These are phyloP conservation scores for Chroicocephalus ridibundus DNA, from an alignment of 2,113 vertebrate genomes.

Conservation along the genomic window DNA sequence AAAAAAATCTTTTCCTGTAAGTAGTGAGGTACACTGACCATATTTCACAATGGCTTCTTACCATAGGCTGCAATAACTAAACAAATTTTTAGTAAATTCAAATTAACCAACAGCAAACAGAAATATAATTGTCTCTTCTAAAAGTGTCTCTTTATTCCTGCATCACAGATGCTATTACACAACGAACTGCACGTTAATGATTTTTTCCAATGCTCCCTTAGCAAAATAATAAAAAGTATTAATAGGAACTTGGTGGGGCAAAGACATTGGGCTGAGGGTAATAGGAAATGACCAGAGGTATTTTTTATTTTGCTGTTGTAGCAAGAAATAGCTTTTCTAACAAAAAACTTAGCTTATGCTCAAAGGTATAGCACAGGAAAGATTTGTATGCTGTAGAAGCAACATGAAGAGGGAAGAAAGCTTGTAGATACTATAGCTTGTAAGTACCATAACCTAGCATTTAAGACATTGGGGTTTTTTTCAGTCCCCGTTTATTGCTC, in stretches of 20 bases:
- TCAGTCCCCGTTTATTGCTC: neutral
- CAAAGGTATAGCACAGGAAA: neutral
- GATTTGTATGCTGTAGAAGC: neutral
- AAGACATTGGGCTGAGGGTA: neutral
- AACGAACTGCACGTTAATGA: neutral
- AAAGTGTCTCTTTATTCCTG: neutral
- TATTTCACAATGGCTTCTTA: neutral
- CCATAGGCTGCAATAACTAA: neutral
- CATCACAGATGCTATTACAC: neutral
- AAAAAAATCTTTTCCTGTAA: neutral
- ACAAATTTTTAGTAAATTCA: neutral
- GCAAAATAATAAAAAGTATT: neutral
- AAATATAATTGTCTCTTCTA: neutral
- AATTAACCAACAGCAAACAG: neutral
- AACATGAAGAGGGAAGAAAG: neutral
- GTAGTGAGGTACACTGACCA: neutral
- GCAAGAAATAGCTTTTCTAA: neutral
- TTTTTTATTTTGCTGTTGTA: neutral
- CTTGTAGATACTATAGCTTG: neutral
- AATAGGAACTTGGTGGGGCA: neutral
- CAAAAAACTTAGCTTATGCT: neutral
- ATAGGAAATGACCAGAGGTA: neutral
- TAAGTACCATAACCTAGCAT: neutral
- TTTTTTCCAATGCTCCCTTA: neutral
- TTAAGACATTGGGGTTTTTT: neutral